phyloP scores from a whole-genome alignment of 2,113 vertebrate genomes.

The Taurulus bubalis region DNA sequence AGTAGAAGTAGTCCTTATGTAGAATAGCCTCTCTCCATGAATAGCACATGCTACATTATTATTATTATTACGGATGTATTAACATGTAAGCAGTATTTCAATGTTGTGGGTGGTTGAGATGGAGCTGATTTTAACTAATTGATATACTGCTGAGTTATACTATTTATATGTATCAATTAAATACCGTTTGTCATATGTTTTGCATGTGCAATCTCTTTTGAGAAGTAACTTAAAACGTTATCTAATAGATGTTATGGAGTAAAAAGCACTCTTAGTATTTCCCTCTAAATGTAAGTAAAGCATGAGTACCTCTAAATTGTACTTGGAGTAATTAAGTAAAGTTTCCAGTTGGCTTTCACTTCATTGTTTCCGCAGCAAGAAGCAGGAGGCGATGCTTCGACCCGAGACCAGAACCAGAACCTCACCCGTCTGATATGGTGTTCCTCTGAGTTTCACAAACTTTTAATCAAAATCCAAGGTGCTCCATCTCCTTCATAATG shows the following conservation, averaged over 20 bases:
- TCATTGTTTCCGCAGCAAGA: constrained; percentile 56
- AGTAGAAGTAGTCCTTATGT: background rate
- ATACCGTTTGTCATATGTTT: background rate
- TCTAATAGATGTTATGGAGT: background rate
- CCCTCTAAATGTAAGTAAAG: background rate
- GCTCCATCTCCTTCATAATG: background rate
- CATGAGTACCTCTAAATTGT: background rate
- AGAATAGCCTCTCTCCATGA: background rate
- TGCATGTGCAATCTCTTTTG: background rate
- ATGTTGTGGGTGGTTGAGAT: background rate
- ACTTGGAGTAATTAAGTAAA: background rate
- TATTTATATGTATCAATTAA: background rate
- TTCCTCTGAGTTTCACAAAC: constrained; percentile 75
- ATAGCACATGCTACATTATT: background rate
- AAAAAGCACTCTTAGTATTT: background rate
- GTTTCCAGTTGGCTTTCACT: constrained; percentile 9
- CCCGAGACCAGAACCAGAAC: constrained; percentile 35
- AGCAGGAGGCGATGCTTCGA: constrained; percentile 30
- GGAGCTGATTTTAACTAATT: background rate
- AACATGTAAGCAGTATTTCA: background rate
- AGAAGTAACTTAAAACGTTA: background rate
- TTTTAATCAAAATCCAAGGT: constrained; percentile 84
- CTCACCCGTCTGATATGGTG: constrained; percentile 50
- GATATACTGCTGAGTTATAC: background rate
- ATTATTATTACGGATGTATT: background rate